Conservation (phyloP, 2,797 vertebrate genomes). For the Esox lucius region DNA sequence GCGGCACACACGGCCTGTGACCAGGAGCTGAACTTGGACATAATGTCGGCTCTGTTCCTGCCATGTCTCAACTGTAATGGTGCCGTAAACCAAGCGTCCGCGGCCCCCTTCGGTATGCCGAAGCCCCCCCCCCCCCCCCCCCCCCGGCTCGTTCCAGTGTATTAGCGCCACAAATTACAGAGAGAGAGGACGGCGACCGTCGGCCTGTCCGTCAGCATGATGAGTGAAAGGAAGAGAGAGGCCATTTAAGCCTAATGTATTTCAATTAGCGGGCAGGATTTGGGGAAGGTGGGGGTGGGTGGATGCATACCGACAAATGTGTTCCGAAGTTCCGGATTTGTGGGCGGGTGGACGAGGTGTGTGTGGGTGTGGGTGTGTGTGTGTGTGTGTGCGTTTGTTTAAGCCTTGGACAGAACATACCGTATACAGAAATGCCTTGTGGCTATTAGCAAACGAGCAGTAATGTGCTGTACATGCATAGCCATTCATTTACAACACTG, state of each 20-base stretch:
- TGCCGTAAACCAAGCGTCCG: slow-evolving; percentile 64
- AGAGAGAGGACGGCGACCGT: slow-evolving; percentile 67
- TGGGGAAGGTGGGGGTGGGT: slow-evolving; percentile 56
- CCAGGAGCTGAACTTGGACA: slow-evolving; percentile 64
- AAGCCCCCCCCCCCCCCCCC: slow-evolving; percentile 61
- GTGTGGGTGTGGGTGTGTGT: background rate
- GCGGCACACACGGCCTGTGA: slow-evolving; percentile 27
- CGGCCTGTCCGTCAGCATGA: slow-evolving; percentile 81
- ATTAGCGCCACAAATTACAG: slow-evolving; percentile 67
- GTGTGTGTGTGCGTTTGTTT: background rate
- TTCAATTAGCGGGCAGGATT: slow-evolving; percentile 83
- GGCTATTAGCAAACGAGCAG: slow-evolving; percentile 83
- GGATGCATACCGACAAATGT: slow-evolving; percentile 40
- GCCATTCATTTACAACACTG: slow-evolving; percentile 42
- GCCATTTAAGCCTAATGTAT: slow-evolving; percentile 88
- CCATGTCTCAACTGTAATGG: slow-evolving; percentile 64
- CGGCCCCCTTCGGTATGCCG: slow-evolving; percentile 21
- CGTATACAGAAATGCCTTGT: slow-evolving; percentile 78
- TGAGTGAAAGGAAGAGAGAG: slow-evolving; percentile 84
- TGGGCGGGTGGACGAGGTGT: background rate
- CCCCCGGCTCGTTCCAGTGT: slow-evolving; percentile 50
- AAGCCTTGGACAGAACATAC: slow-evolving; percentile 45
- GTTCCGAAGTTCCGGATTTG: slow-evolving; percentile 36
- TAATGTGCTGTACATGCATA: slow-evolving; percentile 77
- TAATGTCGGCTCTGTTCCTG: slow-evolving; percentile 70